Evolutionary conservation across 2,888 invertebrate genomes (phyloP), one percentile per base, ranked within the genome.

Genomic region (Andrena hattorfiana): DNA sequence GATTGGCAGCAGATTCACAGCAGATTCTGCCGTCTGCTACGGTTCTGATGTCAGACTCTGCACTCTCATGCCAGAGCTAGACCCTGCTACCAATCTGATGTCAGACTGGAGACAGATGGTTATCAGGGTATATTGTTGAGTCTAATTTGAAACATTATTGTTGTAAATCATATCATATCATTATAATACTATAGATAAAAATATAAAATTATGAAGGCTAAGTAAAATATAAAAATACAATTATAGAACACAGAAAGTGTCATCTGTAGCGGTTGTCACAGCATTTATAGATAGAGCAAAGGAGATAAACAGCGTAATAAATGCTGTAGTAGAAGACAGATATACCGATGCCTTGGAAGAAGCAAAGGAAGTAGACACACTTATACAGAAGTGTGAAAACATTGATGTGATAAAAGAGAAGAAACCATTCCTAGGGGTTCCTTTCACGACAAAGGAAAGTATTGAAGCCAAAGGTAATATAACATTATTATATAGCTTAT

Each of bases 371-470:
- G 95, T 98, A 5, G 99, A 99, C 93, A 93, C 94, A 63, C 94
- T 96, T 72, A 95, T 99, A 30, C 95, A 95, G 35, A 94, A 94
- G 60, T 96, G 96, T 0, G 92, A 94, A 56, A 94, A 96, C 70
- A 93, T 95, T 0, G 96, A 96, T 32, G 95, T 95, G 16, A 96
- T 97, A 88, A 96, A 97, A 82, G 94, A 95, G 68, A 94, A 95
- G 23, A 97, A 96, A 94, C 98, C 98, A 3, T 97, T 98, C 90
- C 95, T 99, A 72, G 98, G 99, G 7, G 97, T 99, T 6, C 99
- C 99, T 0, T 98, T 99, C 93, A 98, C 98, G 6, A 96, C 97
- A 0, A 99, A 99, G 94, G 99, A 99, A 93, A 97, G 97, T 73
- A 97, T 98, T 78, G 96, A 96, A 7, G 97, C 97, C 0, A 94